phyloP scores from a whole-genome alignment of 2,888 invertebrate genomes.

The Drosophila quinaria region DNA sequence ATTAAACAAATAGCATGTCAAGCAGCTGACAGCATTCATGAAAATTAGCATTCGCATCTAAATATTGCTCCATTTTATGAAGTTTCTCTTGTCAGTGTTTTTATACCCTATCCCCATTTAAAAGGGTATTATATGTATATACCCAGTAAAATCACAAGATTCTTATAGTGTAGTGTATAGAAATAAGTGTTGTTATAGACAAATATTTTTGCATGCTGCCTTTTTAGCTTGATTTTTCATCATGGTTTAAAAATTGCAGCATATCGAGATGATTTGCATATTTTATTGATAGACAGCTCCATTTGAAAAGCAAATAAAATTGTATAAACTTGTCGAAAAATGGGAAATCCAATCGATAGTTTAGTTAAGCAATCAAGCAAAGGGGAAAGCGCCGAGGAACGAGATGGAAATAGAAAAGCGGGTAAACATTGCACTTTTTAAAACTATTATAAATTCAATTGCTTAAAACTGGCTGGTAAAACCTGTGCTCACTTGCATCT shows the following conservation, averaged over 20 bases:
- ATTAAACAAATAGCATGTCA: not conserved
- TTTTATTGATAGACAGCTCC: conserved; percentile 36
- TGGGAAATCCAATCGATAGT: conserved; percentile 48
- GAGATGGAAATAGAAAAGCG: not conserved
- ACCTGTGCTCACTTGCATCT: conserved; percentile 15
- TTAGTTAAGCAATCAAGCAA: not conserved
- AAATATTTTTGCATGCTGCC: not conserved
- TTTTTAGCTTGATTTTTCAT: not conserved
- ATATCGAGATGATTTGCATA: conserved; percentile 49
- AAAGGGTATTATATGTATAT: not conserved
- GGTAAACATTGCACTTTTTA: conserved; percentile 45
- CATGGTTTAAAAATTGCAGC: conserved; percentile 6
- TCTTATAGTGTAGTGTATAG: not conserved
- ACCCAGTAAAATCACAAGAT: not conserved
- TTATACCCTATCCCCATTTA: not conserved
- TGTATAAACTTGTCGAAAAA: conserved; percentile 17
- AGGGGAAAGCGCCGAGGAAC: not conserved
- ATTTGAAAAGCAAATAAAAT: conserved; percentile 23
- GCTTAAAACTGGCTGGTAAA: conserved; percentile 56
- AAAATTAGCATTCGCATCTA: conserved; percentile 13
- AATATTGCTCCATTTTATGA: conserved; percentile 15
- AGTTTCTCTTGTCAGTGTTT: not conserved
- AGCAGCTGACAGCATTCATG: not conserved
- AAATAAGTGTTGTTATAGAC: not conserved
- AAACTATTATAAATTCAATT: conserved; percentile 75